Conservation (phyloP, 30 jellyfish, hydroid and myxozoan species). For the Turritopsis dohrnii region DNA sequence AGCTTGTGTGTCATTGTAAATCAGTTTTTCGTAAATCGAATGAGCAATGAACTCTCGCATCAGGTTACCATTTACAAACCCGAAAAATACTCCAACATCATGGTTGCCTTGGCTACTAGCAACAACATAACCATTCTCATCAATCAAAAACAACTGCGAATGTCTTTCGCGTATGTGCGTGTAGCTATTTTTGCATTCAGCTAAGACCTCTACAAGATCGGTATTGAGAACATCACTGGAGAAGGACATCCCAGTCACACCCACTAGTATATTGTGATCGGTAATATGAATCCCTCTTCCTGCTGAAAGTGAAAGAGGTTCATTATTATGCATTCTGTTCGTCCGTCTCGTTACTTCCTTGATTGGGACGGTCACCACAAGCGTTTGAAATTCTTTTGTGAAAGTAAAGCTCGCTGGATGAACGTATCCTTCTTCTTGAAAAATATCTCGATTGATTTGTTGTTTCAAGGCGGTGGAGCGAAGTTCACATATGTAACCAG, state of each 20-base stretch:
- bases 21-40: neutral
- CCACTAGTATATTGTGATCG: neutral
- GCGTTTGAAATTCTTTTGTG: constrained; percentile 10
- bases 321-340: neutral
- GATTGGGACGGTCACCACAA: constrained; percentile 48
- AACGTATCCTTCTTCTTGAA: constrained; percentile 38
- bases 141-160: constrained; percentile 52
- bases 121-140: constrained; percentile 71
- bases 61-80: constrained; percentile 53
- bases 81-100: constrained; percentile 58
- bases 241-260: constrained; percentile 2
- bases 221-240: neutral
- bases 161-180: neutral
- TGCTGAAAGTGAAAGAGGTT: neutral
- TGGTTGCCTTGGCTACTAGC: constrained; percentile 48
- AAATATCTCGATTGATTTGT: constrained; percentile 40
- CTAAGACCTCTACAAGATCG: neutral
- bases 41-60: constrained; percentile 9
- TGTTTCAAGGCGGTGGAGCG: neutral
- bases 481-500: neutral
- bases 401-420: constrained; percentile 48
- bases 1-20: constrained; percentile 57
- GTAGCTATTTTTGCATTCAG: neutral
- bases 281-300: neutral
- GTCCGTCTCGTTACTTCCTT: constrained; percentile 6